Evolutionary conservation across 2,888 invertebrate species (phyloP), one percentile per base, ranked within the genome.

Genomic region (Andrena flavipes): DNA sequence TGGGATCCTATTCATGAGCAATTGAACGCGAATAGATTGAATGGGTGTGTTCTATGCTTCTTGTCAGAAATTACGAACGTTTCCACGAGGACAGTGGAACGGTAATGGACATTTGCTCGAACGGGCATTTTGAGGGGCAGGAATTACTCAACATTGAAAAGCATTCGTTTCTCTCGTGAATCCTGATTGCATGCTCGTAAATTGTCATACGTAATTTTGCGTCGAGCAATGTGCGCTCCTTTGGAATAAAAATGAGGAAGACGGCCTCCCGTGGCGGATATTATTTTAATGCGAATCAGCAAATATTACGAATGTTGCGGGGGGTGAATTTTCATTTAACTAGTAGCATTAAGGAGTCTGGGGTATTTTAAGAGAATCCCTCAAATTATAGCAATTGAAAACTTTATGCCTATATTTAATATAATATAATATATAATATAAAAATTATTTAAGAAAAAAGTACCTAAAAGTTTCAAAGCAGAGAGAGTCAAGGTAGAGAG

Each of bases 91-190:
- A 29, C 30, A 6, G 20, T 23, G 6, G 23, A 48, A 33, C 5
- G 8, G 16, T 23, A 8, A 63, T 33, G 30, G 49, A 48, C 23
- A 30, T 64, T 51, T 64, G 29, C 49, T 64, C 49, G 49, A 64
- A 23, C 16, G 13, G 20, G 8, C 13, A 1, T n/a, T 7, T 10
- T 7, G 7, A 16, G 30, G 30, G 30, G 49, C 29, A 0, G 63
- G 56, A 26, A 30, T 48, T 30, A 29, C 33, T 48, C 49, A 30
- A 10, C 4, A 5, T 10, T 60, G n/a, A 20, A 60, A 13, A 13
- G 49, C 30, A 49, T 16, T 63, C 20, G 10, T 13, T 20, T 30
- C 30, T 49, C 16, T 30, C 13, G 4, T 8, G 6, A 48, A 13
- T 20, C 16, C 2, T 60, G 29, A 42, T 60, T 13, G 20, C 42